Base-by-base conservation (phyloP, 2,797 vertebrate species). In the Chelonia mydas region DNA sequence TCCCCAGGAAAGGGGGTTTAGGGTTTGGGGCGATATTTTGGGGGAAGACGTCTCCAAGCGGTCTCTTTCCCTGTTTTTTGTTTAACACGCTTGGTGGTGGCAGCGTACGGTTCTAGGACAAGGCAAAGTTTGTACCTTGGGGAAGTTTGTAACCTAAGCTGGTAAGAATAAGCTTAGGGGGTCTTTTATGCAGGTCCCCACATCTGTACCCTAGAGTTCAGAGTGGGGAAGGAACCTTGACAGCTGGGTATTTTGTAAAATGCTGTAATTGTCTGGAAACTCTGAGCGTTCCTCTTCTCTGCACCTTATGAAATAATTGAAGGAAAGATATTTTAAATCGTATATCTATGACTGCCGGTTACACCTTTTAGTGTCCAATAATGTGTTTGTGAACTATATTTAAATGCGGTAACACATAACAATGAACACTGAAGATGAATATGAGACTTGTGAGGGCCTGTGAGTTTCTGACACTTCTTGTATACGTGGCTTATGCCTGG, bases 241-340 rank as follows among this genome's bases (percentile, higher is more conserved):
- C 41, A 41, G 68, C 59, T 89, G 57, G 92, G 85, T 81, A 82
- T 61, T 91, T 84, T 93, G 78, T 91, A 96, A 91, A 95, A n/a
- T 81, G 74, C 81, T 90, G 79, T 90, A 97, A 95, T 96, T 89
- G 78, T 90, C 82, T 95, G 81, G 72, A 92, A 95, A 83, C 81
- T 83, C 78, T 87, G 23, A 74, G 84, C 81, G 68, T 77, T 21
- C 12, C 25, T 91, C 16, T 16, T 87, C 80, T 93, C 45, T 81
- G 19, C 50, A 93, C n/a, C 84, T 95, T 90, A 78, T 81, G 76
- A 95, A 96, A 93, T 90, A 97, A 93, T 33, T 57, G 89, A 88
- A 84, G 76, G 23, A 57, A 89, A 79, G 95, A 37, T 6, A 81
- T 94, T 95, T 94, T 1, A 88, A 74, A 78, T 83, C 3, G 5